phyloP scores from a whole-genome alignment of 2,113 vertebrate genomes.

The Gnathonemus longibarbis region DNA sequence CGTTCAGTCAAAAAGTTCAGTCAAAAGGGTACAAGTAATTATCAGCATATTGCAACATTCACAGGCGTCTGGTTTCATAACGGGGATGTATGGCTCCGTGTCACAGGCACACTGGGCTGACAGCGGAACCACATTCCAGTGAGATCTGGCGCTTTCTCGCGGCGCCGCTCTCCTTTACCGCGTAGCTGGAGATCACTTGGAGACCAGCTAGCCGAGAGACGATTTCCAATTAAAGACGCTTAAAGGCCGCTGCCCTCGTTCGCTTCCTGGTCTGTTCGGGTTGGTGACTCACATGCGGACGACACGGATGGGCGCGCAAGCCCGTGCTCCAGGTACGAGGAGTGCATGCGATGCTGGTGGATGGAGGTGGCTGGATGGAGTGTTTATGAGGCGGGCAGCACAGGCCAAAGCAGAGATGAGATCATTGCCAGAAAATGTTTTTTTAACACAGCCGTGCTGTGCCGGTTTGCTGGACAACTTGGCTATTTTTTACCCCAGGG shows the following conservation, averaged over 20 bases:
- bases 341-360: constrained; percentile 36
- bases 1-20: background rate
- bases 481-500: background rate
- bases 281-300: background rate
- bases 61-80: background rate
- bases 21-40: constrained; percentile 23
- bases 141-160: background rate
- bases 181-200: background rate
- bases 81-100: background rate
- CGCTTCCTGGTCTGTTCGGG: background rate
- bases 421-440: background rate
- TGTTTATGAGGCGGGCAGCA: constrained; percentile 25
- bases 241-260: background rate
- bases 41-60: constrained; percentile 21
- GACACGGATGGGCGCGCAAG: background rate
- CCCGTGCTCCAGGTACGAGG: constrained; percentile 17
- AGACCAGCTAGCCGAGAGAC: background rate
- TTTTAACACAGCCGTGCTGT: background rate
- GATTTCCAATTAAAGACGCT: background rate
- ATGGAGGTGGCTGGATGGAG: background rate
- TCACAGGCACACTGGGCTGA: background rate
- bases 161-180: background rate
- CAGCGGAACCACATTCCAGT: background rate
- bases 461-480: background rate
- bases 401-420: constrained; percentile 5